phyloP scores from a whole-genome alignment of 2,888 invertebrate species.

The Stenodema calcarata region DNA sequence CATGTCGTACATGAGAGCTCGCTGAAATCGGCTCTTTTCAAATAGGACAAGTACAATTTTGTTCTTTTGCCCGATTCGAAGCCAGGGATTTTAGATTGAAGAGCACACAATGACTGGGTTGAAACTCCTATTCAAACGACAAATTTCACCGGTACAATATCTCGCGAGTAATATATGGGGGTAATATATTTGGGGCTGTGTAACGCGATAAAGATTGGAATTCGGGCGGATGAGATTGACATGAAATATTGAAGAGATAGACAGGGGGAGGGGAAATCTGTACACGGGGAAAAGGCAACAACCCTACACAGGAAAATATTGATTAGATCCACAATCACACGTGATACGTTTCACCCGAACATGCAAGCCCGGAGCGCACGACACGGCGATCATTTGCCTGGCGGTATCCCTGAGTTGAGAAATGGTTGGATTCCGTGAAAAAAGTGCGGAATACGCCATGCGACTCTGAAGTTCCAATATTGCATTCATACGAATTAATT shows the following conservation, averaged over 20 bases:
- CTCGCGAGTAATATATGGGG: background rate
- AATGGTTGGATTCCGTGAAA: background rate
- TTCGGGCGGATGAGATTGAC: background rate
- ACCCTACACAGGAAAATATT: background rate
- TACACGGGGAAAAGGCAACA: background rate
- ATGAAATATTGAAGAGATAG: background rate
- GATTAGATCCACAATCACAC: background rate
- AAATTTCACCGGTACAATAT: no score
- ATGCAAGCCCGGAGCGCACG: background rate
- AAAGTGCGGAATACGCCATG: no score
- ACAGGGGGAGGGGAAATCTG: background rate
- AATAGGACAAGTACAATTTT: no score
- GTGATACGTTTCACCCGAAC: background rate
- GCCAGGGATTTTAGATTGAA: no score
- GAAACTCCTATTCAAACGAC: no score
- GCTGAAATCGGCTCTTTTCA: no score
- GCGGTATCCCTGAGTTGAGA: background rate
- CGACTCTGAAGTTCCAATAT: no score
- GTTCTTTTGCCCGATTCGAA: no score
- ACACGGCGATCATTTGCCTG: background rate
- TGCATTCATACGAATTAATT: no score
- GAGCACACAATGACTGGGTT: no score
- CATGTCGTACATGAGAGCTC: no score
- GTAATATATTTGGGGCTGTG: background rate
- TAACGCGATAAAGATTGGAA: background rate